Conservation (phyloP, 2,888 invertebrate genomes). For the Drosophila pseudotalamancana region DNA sequence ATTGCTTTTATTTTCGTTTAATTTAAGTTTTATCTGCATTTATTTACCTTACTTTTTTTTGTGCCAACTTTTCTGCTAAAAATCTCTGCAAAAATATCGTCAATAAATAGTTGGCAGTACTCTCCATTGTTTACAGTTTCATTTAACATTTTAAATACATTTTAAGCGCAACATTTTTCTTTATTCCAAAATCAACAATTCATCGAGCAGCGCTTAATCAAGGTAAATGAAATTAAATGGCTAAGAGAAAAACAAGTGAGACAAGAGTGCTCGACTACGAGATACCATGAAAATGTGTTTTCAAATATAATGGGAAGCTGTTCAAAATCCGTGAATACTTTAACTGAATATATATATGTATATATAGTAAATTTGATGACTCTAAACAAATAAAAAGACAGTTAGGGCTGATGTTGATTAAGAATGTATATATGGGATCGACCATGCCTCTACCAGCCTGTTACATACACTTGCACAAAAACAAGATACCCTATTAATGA, state of each 20-base stretch:
- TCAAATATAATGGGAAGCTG: no score
- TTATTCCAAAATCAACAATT: slow-evolving; percentile 61
- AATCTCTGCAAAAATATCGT: slow-evolving; percentile 44
- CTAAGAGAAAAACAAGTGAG: slow-evolving; percentile 28
- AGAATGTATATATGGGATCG: no score
- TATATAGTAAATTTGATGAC: no score
- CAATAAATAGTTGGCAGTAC: slow-evolving; percentile 53
- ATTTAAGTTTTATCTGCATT: slow-evolving; percentile 48
- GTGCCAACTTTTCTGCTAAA: slow-evolving; percentile 34
- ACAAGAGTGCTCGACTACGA: no score
- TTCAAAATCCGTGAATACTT: no score
- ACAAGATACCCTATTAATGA: no score
- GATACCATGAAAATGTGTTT: no score
- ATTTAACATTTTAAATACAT: slow-evolving; percentile 69
- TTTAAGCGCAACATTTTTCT: slow-evolving; percentile 45
- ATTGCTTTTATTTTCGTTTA: slow-evolving; percentile 59
- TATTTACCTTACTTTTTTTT: slow-evolving; percentile 16
- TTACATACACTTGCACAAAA: no score
- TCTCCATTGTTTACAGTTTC: slow-evolving; percentile 62
- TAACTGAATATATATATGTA: no score
- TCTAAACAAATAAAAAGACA: no score
- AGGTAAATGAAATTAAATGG: slow-evolving; percentile 50
- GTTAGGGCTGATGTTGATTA: no score
- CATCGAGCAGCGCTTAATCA: slow-evolving; percentile 22
- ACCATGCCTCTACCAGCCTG: no score